Conservation (phyloP, 2,888 invertebrate species). For the Callimorpha dominula region DNA sequence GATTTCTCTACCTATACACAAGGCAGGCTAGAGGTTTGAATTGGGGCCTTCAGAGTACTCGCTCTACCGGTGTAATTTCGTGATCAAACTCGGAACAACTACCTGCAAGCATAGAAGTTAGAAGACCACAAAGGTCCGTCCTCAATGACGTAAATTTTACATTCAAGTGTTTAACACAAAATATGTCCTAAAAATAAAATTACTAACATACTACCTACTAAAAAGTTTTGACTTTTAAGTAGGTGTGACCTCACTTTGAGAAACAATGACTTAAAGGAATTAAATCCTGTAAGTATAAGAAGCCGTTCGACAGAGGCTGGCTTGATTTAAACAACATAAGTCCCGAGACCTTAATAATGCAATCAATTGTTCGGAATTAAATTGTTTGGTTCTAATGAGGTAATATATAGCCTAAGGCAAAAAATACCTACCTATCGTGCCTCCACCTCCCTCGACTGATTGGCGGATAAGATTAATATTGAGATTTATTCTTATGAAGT, state of each 20-base stretch:
- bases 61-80: too few species aligned
- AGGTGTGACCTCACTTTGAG: neutral
- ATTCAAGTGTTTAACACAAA: neutral
- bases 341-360: constrained; percentile 5
- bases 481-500: constrained; percentile 49
- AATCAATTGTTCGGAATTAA: constrained; percentile 26
- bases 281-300: neutral
- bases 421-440: constrained; percentile 23
- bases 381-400: constrained; percentile 27
- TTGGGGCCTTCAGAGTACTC: too few species aligned
- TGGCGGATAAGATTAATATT: constrained; percentile 35
- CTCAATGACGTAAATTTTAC: neutral
- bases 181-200: neutral
- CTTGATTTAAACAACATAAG: neutral
- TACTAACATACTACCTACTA: neutral
- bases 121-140: neutral
- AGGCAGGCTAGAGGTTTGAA: too few species aligned
- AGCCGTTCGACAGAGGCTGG: neutral
- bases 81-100: too few species aligned
- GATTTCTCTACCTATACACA: too few species aligned
- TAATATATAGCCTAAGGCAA: constrained; percentile 33
- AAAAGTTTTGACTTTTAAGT: neutral
- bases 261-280: neutral
- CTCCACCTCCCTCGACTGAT: constrained; percentile 49
- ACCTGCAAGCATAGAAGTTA: neutral